These are phyloP conservation scores for Leucosticte australis DNA, from an alignment of 2,113 vertebrate genomes.

Conservation along the genomic window DNA sequence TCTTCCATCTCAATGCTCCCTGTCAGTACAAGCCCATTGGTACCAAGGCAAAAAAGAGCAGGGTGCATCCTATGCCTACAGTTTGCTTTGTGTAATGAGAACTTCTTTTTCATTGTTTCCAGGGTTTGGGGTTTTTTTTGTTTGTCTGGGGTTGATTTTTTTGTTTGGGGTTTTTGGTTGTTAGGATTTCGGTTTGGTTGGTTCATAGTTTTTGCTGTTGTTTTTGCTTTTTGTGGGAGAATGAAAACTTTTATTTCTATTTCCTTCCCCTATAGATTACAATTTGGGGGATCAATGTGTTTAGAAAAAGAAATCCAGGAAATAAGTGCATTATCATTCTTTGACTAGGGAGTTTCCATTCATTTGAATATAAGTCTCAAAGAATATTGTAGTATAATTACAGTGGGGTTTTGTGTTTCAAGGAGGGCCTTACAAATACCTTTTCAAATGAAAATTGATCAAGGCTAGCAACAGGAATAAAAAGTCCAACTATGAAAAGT, in stretches of 20 bases:
- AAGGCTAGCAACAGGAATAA: background rate
- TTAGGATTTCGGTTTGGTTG: background rate
- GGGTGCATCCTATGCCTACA: background rate
- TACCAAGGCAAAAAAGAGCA: background rate
- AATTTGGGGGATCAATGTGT: background rate
- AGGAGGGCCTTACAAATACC: background rate
- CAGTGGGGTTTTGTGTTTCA: background rate
- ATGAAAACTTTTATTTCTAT: background rate
- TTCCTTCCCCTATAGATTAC: background rate
- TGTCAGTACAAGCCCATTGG: background rate
- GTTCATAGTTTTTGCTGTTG: accelerated
- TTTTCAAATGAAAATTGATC: conserved; percentile 33
- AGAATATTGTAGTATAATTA: conserved; percentile 21
- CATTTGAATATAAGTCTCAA: background rate
- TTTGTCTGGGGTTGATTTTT: background rate
- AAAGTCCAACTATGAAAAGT: background rate
- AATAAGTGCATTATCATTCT: background rate
- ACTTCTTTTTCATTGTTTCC: background rate
- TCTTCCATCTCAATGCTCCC: background rate
- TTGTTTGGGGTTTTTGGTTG: background rate
- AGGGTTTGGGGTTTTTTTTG: accelerated
- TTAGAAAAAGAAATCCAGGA: background rate
- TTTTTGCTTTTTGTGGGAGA: background rate
- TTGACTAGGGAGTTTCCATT: background rate
- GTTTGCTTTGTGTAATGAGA: background rate